These are phyloP conservation scores for Mythimna ferrago DNA, from an alignment of 2,888 invertebrate genomes.

Conservation along the genomic window DNA sequence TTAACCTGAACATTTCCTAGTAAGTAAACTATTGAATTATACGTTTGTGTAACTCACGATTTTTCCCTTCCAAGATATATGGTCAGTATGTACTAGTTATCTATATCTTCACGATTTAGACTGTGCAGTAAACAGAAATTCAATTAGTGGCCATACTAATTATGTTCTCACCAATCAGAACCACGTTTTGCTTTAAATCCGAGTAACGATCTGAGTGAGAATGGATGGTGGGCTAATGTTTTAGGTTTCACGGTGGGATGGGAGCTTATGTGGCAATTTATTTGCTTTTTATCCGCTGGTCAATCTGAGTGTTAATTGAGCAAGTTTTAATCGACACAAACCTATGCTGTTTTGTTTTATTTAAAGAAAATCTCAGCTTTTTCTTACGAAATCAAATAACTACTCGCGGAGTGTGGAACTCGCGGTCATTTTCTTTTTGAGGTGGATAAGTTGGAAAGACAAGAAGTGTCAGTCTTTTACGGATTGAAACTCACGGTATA, in stretches of 20 bases:
- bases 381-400: too few relatives aligned
- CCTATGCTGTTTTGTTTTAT: too few relatives aligned
- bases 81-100: slow-evolving; percentile 52
- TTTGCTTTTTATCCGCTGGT: slow-evolving; percentile 1
- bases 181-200: slow-evolving; percentile 54
- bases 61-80: slow-evolving; percentile 60
- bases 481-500: too few relatives aligned
- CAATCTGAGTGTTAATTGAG: background rate
- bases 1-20: slow-evolving; percentile 49
- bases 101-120: slow-evolving; percentile 61
- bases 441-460: too few relatives aligned
- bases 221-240: slow-evolving; percentile 25
- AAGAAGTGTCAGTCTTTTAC: too few relatives aligned
- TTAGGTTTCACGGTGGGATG: slow-evolving; percentile 1
- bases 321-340: background rate
- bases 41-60: slow-evolving; percentile 63
- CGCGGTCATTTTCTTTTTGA: too few relatives aligned
- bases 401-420: too few relatives aligned
- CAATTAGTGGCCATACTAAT: slow-evolving; percentile 57
- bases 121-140: slow-evolving; percentile 48
- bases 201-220: slow-evolving; percentile 13
- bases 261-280: background rate
- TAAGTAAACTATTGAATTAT: slow-evolving; percentile 42
- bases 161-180: slow-evolving; percentile 61
- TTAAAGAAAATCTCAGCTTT: too few relatives aligned